Conservation (phyloP, 2,113 vertebrate genomes). For the Salvator merianae region DNA sequence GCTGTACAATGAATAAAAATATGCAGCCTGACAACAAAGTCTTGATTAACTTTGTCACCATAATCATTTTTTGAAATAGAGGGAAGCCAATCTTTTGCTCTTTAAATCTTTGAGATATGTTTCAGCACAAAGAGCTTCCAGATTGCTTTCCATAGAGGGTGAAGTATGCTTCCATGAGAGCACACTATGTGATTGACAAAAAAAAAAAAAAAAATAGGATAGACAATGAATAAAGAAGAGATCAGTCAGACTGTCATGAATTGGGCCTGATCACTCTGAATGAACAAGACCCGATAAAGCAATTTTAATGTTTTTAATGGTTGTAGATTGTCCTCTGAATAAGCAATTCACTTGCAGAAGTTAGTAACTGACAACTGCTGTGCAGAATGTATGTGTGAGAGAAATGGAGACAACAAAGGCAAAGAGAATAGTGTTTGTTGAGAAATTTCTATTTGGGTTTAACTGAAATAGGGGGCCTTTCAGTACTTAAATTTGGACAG, state of each 20-base stretch:
- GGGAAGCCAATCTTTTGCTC: conserved; percentile 46
- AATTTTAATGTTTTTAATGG: neutral
- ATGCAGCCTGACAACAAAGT: conserved; percentile 34
- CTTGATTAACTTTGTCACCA: conserved; percentile 53
- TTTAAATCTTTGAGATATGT: conserved; percentile 38
- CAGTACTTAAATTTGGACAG: too few species aligned
- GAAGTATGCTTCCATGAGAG: conserved; percentile 12
- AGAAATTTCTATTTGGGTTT: neutral
- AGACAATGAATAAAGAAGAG: neutral
- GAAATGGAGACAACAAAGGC: conserved; percentile 25
- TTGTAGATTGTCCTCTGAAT: neutral
- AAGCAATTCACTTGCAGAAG: neutral
- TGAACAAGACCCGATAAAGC: neutral
- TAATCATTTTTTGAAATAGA: conserved; percentile 33
- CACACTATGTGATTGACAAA: neutral
- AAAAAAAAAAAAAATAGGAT: neutral
- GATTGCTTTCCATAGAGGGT: conserved; percentile 39
- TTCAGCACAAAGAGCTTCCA: conserved; percentile 28
- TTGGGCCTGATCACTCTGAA: neutral
- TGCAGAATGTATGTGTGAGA: neutral
- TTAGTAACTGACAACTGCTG: neutral
- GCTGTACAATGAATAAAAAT: conserved; percentile 39
- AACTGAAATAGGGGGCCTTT: neutral
- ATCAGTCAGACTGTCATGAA: neutral
- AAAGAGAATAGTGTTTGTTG: neutral